Conservation (phyloP, 2,888 invertebrate genomes). For the Rhamnusium bicolor region DNA sequence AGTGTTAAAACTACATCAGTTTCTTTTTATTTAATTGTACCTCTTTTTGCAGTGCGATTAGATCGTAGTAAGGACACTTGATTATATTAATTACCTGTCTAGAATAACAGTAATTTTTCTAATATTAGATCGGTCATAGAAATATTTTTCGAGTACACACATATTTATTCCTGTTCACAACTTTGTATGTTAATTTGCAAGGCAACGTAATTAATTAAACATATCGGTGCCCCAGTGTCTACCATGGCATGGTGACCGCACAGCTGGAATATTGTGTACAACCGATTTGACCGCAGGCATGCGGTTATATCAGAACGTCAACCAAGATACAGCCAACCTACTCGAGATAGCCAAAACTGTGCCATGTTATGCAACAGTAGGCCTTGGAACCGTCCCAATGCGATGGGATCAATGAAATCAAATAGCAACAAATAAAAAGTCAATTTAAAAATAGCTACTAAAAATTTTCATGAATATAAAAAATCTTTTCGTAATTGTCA, state of each 20-base stretch:
- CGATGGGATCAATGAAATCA: slow-evolving; percentile 4
- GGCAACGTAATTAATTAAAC: background rate
- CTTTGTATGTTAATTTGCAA: background rate
- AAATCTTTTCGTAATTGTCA: too few relatives aligned
- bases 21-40: too few relatives aligned
- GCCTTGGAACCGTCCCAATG: slow-evolving; percentile 18
- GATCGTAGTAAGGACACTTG: too few relatives aligned
- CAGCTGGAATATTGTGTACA: slow-evolving; percentile 1
- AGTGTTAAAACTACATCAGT: too few relatives aligned
- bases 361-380: slow-evolving; percentile 18
- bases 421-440: background rate
- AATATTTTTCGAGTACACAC: too few relatives aligned
- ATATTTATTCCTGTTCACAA: too few relatives aligned
- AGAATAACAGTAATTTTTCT: too few relatives aligned
- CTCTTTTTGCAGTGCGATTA: too few relatives aligned
- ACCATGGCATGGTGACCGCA: background rate
- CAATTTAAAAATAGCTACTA: background rate
- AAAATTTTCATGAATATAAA: background rate
- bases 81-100: too few relatives aligned
- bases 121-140: too few relatives aligned
- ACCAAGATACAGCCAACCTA: slow-evolving; percentile 17
- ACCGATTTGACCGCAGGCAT: background rate
- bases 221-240: slow-evolving; percentile 17
- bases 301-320: background rate
- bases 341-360: slow-evolving; percentile 18